A percentile compares a stretch with the other conserved stretches of the same genome.
These are phyloP conservation scores for Agonum fuliginosum DNA, from an alignment of 2,888 invertebrate genomes.

Conservation along the genomic window DNA sequence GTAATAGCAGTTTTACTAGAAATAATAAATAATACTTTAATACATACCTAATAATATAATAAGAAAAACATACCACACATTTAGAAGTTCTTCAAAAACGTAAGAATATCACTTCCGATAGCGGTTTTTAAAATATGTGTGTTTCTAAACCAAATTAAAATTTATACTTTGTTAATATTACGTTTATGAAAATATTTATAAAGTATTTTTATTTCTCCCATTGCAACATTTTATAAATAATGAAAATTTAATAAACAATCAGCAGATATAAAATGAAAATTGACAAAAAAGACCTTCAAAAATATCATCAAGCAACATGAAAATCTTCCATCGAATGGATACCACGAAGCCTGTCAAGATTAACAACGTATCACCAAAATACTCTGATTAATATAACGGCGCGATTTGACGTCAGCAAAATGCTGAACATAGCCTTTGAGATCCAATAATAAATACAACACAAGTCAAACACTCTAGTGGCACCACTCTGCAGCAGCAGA, in stretches of 20 bases:
- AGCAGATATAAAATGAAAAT: background rate
- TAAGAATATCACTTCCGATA: background rate
- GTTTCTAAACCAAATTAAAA: conserved; percentile 11
- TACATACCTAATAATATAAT: too few species aligned
- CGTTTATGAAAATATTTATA: conserved; percentile 1
- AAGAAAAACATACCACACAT: too few species aligned
- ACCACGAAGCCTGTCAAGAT: conserved; percentile 24
- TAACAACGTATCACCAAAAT: conserved; percentile 41
- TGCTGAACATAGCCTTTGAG: conserved; percentile 27
- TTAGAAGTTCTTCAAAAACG: too few species aligned
- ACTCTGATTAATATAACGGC: conserved; percentile 44
- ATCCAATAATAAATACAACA: conserved; percentile 51
- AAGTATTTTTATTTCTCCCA: conserved; percentile 9
- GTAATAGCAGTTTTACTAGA: too few species aligned
- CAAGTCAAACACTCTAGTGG: conserved; percentile 42
- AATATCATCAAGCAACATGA: conserved; percentile 6
- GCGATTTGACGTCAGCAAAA: conserved; percentile 43
- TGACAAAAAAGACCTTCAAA: background rate
- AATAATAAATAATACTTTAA: too few species aligned
- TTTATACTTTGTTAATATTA: conserved; percentile 37
- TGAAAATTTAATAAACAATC: background rate
- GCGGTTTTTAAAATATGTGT: too few species aligned
- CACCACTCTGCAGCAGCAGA: background rate
- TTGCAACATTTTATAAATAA: background rate
- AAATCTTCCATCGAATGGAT: conserved; percentile 26